Evolutionary conservation across 2,113 vertebrate genomes (phyloP), one percentile per base, ranked within the genome.

Genomic region (Perccottus glenii): DNA sequence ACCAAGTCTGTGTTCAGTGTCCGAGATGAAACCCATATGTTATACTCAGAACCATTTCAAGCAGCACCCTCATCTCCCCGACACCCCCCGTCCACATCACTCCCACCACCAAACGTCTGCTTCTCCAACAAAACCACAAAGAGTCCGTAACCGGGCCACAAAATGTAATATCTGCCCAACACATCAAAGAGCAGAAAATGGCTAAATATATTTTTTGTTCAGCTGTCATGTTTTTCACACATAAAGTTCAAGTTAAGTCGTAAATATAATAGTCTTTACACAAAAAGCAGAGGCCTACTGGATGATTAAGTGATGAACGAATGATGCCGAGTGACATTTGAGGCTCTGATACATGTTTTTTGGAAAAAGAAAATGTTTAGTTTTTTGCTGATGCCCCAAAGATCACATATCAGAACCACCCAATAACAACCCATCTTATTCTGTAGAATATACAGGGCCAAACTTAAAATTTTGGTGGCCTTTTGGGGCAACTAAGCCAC

Each of bases 21-120:
- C 62, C 71, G n/a, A 70, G 43, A 86, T 87, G 80, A 82, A 83
- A 87, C 83, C 78, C 89, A 90, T 84, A 83, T 87, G 80, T 40
- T 32, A 79, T 73, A 15, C 67, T 52, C 45, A 51, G 69, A 64
- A 68, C 35, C n/a, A 35, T 51, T 85, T 87, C 83, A 84, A 82
- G 67, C 64, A 78, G 64, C 27, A n/a, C 11, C 46, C n/a, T 27
- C 42, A 6, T n/a, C 57, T 1, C 9, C 11, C 46, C 3, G 3
- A 4, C 48, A 2, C 67, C 3, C 5, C 1, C 48, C 4, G 55
- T 33, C 36, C 15, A 5, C 45, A 33, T 19, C 72, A 47, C 60
- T 45, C 32, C 71, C 62, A 62, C 63, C 72, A 40, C 59, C n/a
- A 47, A 75, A n/a, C 12, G 60, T 70, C 71, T 82, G 66, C 63